Base-by-base conservation (phyloP, 1,140 invertebrate genomes). In the Holotrichia oblita region DNA sequence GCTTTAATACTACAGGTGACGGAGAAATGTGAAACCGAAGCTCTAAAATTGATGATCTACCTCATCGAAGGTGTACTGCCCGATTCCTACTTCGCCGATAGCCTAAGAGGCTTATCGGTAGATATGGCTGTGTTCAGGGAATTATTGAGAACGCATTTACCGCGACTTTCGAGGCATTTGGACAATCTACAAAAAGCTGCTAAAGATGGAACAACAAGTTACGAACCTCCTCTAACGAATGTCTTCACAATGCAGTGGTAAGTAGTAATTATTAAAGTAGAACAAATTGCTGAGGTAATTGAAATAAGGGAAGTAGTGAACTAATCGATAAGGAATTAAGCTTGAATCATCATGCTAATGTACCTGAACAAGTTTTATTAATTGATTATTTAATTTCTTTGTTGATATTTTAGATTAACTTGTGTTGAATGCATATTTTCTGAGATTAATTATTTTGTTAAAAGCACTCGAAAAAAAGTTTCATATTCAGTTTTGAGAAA, bases 201-300 rank as follows among this genome's bases (percentile, higher is more conserved):
- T 14, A 94, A 92, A 81, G 93, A 91, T 81, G 90, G 90, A 87
- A 87, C 79, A 12, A 83, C 83, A 14, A 87, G 85, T 76, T 98
- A 98, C 84, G 97, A 99, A 86, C 98, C 97, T 9, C 98, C 98
- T 0, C 87, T 99, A 73, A 98, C 97, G 12, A 99, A 99, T 87
- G 97, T 99, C 7, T 99, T 99, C 88, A 99, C 97, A 14, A 99
- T 99, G 97, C 98, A 99, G 88, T 99, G 98, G 98, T 86, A 82
- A 84, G 81, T 75, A 59, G 20, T 41, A 34, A 34, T 34, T 4
- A 34, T 34, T 34, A 34, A 34, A 34, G 4, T 34, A 34, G 4
- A 34, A 34, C 4, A 34, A 34, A 4, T 34, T 34, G 27, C 27
- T 34, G 81, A 81, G n/a, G n/a, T n/a, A n/a, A n/a, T n/a, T n/a